Percentiles rank a stretch among this genome's conserved stretches.
Conservation (phyloP, 2,888 invertebrate genomes). For the Alentia gelatinosa region DNA sequence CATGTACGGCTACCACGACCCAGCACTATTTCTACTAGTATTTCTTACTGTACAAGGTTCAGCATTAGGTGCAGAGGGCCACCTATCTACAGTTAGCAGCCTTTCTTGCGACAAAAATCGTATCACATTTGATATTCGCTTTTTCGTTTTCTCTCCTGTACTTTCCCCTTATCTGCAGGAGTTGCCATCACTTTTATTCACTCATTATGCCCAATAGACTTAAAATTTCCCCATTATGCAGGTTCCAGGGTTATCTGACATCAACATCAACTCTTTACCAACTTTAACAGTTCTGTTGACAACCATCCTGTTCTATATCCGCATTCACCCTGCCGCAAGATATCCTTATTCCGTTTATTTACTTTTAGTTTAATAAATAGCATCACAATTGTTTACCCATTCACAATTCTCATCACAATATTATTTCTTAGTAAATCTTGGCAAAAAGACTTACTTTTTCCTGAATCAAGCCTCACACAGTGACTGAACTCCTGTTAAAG, state of each 20-base stretch:
- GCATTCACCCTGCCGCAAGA: not conserved
- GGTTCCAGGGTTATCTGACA: not conserved
- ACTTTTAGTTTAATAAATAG: constrained; percentile 5
- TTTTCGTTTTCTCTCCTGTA: not conserved
- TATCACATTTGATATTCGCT: not conserved
- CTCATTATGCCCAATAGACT: not conserved
- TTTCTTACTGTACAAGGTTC: not conserved
- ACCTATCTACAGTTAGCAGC: not conserved
- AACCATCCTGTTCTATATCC: not conserved
- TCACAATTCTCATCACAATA: constrained; percentile 44
- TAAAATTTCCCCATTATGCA: too few relatives aligned
- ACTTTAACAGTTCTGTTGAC: not conserved
- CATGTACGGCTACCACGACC: not conserved
- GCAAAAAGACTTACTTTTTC: not conserved
- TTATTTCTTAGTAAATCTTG: not conserved
- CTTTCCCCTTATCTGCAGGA: not conserved
- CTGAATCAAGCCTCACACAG: not conserved
- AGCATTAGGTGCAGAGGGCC: not conserved
- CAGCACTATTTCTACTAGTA: not conserved
- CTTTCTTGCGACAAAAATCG: not conserved
- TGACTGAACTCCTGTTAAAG: not conserved
- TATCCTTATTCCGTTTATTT: not conserved
- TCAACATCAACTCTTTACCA: too few relatives aligned
- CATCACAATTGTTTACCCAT: constrained; percentile 51
- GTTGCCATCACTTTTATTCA: not conserved